Conservation (phyloP, 30 jellyfish, hydroid and myxozoan genomes). For the Nemopilema nomurai region DNA sequence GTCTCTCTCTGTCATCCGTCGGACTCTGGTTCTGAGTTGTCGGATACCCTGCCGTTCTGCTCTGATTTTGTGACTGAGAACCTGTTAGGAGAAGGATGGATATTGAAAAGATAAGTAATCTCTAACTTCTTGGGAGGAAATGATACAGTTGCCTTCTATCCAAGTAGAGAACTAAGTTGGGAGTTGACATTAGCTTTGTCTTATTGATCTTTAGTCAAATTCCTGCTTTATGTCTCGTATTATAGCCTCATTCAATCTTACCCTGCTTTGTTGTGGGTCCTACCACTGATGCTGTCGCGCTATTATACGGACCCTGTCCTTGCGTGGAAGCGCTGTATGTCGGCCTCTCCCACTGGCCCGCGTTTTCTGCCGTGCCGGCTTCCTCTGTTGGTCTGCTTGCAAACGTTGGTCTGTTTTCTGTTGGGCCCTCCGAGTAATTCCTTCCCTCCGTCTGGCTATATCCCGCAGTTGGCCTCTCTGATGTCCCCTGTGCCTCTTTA, state of each 20-base stretch:
- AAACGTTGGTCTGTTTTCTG: neutral
- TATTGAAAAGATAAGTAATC: neutral
- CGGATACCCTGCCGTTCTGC: neutral
- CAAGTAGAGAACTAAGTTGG: too few relatives aligned
- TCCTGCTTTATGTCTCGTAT: too few relatives aligned
- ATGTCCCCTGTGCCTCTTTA: conserved; percentile 3
- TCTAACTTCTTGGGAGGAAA: too few relatives aligned
- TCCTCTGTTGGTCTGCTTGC: neutral
- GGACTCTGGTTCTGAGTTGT: neutral
- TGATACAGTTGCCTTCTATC: too few relatives aligned
- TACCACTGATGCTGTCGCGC: neutral
- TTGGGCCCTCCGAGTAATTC: neutral
- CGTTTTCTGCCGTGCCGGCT: neutral
- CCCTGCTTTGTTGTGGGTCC: neutral
- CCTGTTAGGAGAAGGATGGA: too few relatives aligned
- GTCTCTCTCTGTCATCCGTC: neutral
- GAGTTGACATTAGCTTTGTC: too few relatives aligned
- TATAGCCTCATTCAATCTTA: neutral
- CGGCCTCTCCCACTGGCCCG: neutral
- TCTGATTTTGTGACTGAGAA: neutral
- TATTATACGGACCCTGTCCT: neutral
- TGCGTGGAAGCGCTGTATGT: neutral
- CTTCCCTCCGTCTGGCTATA: neutral
- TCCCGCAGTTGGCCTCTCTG: neutral
- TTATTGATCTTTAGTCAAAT: too few relatives aligned